phyloP scores from a whole-genome alignment of 1,140 invertebrate species.

The Tenebrio molitor region DNA sequence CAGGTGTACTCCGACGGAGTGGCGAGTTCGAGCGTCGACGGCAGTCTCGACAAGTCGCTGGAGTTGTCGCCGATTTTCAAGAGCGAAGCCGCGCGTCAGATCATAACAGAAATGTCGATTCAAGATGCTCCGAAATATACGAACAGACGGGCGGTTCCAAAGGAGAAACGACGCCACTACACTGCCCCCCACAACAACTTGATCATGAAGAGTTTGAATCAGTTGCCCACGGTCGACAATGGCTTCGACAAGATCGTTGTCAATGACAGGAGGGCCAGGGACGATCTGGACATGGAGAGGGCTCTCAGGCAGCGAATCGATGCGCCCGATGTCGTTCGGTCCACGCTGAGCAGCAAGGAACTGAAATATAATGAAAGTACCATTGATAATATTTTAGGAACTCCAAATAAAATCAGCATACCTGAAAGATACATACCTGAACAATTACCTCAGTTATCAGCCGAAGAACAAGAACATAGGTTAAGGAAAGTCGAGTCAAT shows the following conservation, averaged over 20 bases:
- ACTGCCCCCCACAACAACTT: conserved; percentile 80
- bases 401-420: conserved; percentile 91
- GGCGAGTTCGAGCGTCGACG: conserved; percentile 40
- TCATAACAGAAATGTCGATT: conserved; percentile 84
- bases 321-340: conserved; percentile 88
- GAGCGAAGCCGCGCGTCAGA: conserved; percentile 86
- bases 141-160: conserved; percentile 75
- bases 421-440: conserved; percentile 93
- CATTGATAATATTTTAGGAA: conserved; percentile 86
- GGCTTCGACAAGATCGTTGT: conserved; percentile 57
- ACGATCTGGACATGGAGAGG: conserved; percentile 89
- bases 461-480: conserved; percentile 85
- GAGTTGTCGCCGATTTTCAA: conserved; percentile 79
- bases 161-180: conserved; percentile 87
- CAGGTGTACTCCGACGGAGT: conserved; percentile 39
- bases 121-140: conserved; percentile 63
- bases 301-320: conserved; percentile 78
- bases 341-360: conserved; percentile 77
- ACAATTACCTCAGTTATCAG: conserved; percentile 83
- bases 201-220: conserved; percentile 60
- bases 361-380: conserved; percentile 81
- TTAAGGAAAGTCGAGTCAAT: conserved; percentile 91
- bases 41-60: conserved; percentile 58
- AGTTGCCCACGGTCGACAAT: conserved; percentile 57
- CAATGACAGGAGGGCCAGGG: conserved; percentile 73